Conservation (phyloP, 2,797 vertebrate species). For the Arnoldichthys spilopterus region DNA sequence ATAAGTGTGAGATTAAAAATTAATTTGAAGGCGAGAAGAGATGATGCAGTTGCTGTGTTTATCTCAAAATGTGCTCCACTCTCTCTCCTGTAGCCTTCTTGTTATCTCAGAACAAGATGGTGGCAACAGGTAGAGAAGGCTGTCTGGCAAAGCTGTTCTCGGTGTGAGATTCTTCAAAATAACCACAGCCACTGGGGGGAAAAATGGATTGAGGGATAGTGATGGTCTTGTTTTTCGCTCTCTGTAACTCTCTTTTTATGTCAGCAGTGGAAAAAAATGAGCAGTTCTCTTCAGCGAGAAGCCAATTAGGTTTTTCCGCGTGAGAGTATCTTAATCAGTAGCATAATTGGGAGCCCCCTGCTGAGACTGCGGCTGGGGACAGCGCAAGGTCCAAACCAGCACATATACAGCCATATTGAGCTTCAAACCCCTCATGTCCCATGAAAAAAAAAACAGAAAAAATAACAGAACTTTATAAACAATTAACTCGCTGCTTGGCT, state of each 20-base stretch:
- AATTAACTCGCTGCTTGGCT: conserved; percentile 52
- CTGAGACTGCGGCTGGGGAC: conserved; percentile 70
- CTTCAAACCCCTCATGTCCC: conserved; percentile 48
- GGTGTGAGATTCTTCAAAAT: conserved; percentile 54
- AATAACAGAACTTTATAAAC: conserved; percentile 43
- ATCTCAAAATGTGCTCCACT: conserved; percentile 45
- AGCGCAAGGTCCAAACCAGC: conserved; percentile 57
- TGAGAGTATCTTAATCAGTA: conserved; percentile 83
- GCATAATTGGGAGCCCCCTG: conserved; percentile 84
- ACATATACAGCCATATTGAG: conserved; percentile 52
- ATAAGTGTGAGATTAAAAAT: conserved; percentile 58
- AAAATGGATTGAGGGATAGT: conserved; percentile 47
- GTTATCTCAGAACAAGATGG: conserved; percentile 55
- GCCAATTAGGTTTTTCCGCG: conserved; percentile 72
- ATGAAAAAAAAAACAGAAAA: conserved; percentile 43
- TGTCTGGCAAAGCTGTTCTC: conserved; percentile 47
- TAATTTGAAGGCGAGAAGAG: conserved; percentile 53
- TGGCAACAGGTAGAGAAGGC: conserved; percentile 59
- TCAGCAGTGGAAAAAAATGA: conserved; percentile 49
- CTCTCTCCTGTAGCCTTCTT: conserved; percentile 41
- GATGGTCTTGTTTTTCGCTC: conserved; percentile 50
- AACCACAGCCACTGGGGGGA: conserved; percentile 50
- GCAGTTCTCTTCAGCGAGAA: conserved; percentile 57
- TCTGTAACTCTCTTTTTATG: conserved; percentile 55
- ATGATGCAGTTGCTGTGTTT: conserved; percentile 47